phyloP scores from a whole-genome alignment of 2,888 invertebrate species.

The Drosophila eohydei region DNA sequence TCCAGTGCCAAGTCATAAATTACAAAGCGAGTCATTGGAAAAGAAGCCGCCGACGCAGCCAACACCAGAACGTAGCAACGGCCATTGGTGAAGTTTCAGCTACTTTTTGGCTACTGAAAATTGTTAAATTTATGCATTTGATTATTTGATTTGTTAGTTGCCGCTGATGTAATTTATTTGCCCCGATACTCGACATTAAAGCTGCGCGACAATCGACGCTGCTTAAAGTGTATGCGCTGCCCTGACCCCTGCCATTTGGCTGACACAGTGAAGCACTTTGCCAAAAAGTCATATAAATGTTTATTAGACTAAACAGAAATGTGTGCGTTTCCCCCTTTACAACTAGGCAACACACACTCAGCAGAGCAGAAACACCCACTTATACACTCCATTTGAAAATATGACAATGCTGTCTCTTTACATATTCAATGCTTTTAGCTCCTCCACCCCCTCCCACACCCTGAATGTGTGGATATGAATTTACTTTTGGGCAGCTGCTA shows the following conservation, averaged over 20 bases:
- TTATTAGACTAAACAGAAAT: conserved; percentile 75
- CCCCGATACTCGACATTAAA: conserved; percentile 46
- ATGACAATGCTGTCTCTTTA: conserved; percentile 73
- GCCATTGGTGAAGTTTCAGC: conserved; percentile 43
- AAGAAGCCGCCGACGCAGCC: conserved; percentile 60
- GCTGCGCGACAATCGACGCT: conserved; percentile 13
- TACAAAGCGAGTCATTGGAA: conserved; percentile 78
- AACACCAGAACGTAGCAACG: conserved; percentile 21
- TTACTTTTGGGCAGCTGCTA: conserved; percentile 46
- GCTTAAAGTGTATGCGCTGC: conserved; percentile 24
- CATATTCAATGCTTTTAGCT: conserved; percentile 76
- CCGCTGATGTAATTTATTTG: conserved; percentile 70
- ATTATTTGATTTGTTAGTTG: conserved; percentile 74
- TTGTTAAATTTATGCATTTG: conserved; percentile 76
- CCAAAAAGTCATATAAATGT: conserved; percentile 73
- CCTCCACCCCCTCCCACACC: conserved; percentile 15
- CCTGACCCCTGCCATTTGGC: neutral
- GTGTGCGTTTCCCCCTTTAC: conserved; percentile 14
- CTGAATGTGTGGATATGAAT: conserved; percentile 43
- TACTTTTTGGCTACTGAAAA: conserved; percentile 75
- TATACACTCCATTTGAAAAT: conserved; percentile 76
- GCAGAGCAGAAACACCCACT: conserved; percentile 46
- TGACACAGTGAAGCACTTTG: conserved; percentile 51
- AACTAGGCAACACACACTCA: neutral
- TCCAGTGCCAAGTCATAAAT: conserved; percentile 81